Percentiles rank a stretch among this genome's conserved stretches.
phyloP scores from a whole-genome alignment of 2,113 vertebrate species.

The Istiophorus platypterus region DNA sequence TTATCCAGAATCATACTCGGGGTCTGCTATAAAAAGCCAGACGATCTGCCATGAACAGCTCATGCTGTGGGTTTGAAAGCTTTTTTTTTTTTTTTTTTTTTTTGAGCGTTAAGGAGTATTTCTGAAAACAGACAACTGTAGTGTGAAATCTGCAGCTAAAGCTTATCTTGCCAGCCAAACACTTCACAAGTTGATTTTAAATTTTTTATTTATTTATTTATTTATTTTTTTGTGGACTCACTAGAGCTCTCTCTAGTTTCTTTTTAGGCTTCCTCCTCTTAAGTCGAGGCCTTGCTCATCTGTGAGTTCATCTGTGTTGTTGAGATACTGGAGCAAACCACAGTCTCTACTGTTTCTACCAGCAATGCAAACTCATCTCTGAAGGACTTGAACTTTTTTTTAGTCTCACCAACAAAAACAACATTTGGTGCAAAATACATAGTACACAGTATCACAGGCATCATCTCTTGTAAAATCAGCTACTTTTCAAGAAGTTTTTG shows the following conservation, averaged over 20 bases:
- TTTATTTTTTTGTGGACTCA: background rate
- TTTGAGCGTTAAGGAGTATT: background rate
- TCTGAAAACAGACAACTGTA: background rate
- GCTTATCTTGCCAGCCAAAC: background rate
- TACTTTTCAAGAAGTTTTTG: background rate
- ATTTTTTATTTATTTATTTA: no score
- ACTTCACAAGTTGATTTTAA: background rate
- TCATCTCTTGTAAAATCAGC: no score
- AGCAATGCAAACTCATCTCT: background rate
- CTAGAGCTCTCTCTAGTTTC: background rate
- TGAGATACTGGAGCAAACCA: background rate
- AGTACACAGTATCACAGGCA: no score
- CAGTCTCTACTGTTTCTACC: background rate
- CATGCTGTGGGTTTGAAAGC: background rate
- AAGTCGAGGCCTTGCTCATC: background rate
- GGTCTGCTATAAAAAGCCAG: background rate
- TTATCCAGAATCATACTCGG: background rate
- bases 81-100: background rate
- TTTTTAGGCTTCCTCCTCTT: background rate
- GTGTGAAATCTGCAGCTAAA: background rate
- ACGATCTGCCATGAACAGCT: background rate
- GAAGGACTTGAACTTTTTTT: no score
- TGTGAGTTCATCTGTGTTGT: background rate
- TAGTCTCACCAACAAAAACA: no score
- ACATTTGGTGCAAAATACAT: no score